These are phyloP conservation scores for Myotis planiceps DNA, from an alignment of 2,797 vertebrate species.

Conservation along the genomic window DNA sequence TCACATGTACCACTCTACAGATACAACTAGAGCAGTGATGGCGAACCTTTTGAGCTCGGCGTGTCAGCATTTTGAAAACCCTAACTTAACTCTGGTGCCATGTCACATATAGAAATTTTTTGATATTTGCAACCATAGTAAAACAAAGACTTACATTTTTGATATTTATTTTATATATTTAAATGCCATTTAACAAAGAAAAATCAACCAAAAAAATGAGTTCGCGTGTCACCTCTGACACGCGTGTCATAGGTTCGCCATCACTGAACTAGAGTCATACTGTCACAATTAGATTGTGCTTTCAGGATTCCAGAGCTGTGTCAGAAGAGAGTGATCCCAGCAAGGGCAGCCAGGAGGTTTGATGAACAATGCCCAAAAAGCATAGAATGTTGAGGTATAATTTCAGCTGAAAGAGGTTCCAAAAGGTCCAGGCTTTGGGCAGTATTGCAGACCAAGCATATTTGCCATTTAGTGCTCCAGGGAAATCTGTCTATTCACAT, in stretches of 20 bases:
- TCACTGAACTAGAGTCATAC: no score
- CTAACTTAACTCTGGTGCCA: no score
- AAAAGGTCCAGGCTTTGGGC: not conserved
- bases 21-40: not conserved
- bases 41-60: no score
- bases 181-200: no score
- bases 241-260: no score
- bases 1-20: not conserved
- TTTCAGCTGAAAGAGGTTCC: not conserved
- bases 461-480: not conserved
- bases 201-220: no score
- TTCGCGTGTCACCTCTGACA: no score
- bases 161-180: no score
- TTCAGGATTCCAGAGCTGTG: not conserved
- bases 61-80: no score
- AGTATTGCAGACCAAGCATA: not conserved
- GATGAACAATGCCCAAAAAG: not conserved
- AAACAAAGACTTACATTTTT: no score
- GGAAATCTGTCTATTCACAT: constrained; percentile 15
- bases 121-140: no score
- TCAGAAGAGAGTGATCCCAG: not conserved
- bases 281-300: not conserved
- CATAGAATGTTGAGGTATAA: not conserved
- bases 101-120: no score
- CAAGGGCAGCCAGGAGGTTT: not conserved